Percentiles rank a stretch among this genome's conserved stretches.
phyloP scores from a whole-genome alignment of 2,113 vertebrate species.

The Chamaea fasciata region DNA sequence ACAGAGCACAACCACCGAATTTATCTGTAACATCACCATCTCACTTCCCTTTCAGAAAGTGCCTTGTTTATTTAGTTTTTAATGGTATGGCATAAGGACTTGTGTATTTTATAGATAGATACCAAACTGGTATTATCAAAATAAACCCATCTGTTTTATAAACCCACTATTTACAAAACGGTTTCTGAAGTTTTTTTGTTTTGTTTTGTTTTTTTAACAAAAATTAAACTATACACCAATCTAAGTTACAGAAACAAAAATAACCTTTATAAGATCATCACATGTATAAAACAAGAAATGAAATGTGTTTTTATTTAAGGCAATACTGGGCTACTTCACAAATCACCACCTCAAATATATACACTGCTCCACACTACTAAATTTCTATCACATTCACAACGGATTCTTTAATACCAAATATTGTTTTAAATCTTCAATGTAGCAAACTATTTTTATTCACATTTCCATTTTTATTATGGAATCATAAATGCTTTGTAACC shows the following conservation, averaged over 20 bases:
- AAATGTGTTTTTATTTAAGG: constrained; percentile 87
- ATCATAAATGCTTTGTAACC: constrained; percentile 70
- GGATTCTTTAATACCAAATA: constrained; percentile 75
- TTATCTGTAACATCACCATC: constrained; percentile 63
- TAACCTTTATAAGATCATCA: constrained; percentile 78
- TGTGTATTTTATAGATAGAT: constrained; percentile 71
- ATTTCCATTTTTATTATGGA: constrained; percentile 75
- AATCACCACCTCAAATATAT: constrained; percentile 84
- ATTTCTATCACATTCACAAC: constrained; percentile 82
- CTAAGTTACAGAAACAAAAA: constrained; percentile 75
- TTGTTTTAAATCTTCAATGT: constrained; percentile 74
- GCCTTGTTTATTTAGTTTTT: constrained; percentile 72
- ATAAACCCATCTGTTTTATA: constrained; percentile 78
- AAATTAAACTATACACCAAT: constrained; percentile 79
- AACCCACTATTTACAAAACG: constrained; percentile 73
- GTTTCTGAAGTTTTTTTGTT: constrained; percentile 66
- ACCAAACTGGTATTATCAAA: constrained; percentile 75
- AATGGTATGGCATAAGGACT: constrained; percentile 65
- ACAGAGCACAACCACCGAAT: background rate
- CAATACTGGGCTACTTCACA: constrained; percentile 87
- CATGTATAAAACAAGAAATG: constrained; percentile 83
- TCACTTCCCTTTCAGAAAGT: constrained; percentile 76
- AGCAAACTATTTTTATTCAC: constrained; percentile 79
- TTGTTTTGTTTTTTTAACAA: constrained; percentile 61
- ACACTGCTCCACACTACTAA: constrained; percentile 82